These are phyloP conservation scores for Hemiprocne comata DNA, from an alignment of 2,113 vertebrate species.

Conservation along the genomic window DNA sequence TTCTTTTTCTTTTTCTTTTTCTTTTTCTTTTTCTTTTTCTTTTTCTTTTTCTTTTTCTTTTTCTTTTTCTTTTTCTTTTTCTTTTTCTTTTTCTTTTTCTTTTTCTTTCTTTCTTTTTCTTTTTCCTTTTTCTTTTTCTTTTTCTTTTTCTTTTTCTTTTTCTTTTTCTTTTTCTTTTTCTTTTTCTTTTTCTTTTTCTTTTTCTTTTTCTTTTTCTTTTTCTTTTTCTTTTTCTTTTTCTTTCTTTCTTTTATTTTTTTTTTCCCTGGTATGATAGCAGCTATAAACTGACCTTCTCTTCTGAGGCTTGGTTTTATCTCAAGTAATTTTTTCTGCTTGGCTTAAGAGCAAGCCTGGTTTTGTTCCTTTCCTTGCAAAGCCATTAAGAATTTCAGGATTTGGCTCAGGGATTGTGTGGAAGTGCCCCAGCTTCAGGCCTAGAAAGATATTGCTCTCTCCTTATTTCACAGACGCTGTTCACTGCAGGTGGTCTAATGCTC, in stretches of 20 bases:
- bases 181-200: not conserved
- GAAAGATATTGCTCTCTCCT: not conserved
- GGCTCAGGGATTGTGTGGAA: not conserved
- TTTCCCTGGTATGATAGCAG: not conserved
- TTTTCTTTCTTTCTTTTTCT: too few species aligned
- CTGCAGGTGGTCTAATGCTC: slow-evolving; percentile 31
- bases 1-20: too few species aligned
- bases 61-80: too few species aligned
- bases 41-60: too few species aligned
- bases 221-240: fast-evolving
- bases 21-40: too few species aligned
- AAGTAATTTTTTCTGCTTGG: not conserved
- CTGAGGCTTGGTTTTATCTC: not conserved
- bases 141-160: fast-evolving
- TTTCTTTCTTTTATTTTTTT: too few species aligned
- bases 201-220: too few species aligned
- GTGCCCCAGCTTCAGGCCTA: not conserved
- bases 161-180: too few species aligned
- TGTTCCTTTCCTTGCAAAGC: slow-evolving; percentile 5
- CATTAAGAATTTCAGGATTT: slow-evolving; percentile 31
- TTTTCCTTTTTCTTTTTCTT: fast-evolving
- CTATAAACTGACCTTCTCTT: not conserved
- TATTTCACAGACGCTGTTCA: slow-evolving; percentile 30
- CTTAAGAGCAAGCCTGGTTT: not conserved
- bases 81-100: fast-evolving